phyloP scores from a whole-genome alignment of 2,888 invertebrate genomes.

The Leptinotarsa haldemani region DNA sequence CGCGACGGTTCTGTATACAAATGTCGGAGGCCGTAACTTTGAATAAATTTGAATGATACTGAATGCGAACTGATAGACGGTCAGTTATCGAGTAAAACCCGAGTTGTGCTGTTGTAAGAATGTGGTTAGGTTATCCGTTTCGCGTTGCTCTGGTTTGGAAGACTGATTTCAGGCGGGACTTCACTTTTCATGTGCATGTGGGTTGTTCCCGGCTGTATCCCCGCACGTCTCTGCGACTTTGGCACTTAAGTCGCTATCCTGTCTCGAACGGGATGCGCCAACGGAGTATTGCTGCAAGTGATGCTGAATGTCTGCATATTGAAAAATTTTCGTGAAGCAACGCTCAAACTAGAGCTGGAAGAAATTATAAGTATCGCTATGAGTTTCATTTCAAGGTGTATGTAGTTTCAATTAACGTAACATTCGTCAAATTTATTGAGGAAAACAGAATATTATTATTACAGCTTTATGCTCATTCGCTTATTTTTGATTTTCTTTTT shows the following conservation, averaged over 20 bases:
- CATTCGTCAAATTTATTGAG: too few relatives aligned
- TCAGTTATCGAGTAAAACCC: slow-evolving; percentile 23
- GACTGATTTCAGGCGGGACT: slow-evolving; percentile 32
- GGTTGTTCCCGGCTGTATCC: slow-evolving; percentile 10
- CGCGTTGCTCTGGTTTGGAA: slow-evolving; percentile 12
- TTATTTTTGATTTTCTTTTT: too few relatives aligned
- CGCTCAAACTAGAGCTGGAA: too few relatives aligned
- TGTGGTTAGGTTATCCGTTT: slow-evolving; percentile 18
- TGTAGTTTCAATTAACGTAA: too few relatives aligned
- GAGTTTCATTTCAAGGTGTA: too few relatives aligned
- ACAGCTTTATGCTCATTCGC: too few relatives aligned
- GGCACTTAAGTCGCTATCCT: slow-evolving; percentile 11
- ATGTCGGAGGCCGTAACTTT: slow-evolving; percentile 48
- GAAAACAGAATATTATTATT: too few relatives aligned
- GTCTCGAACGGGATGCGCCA: not conserved
- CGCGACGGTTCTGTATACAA: slow-evolving; percentile 62
- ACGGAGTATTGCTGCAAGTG: not conserved
- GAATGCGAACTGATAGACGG: slow-evolving; percentile 42
- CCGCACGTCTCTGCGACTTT: slow-evolving; percentile 19
- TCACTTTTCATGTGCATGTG: slow-evolving; percentile 13
- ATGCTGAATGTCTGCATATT: too few relatives aligned
- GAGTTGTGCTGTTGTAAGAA: slow-evolving; percentile 19
- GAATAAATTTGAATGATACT: slow-evolving; percentile 59
- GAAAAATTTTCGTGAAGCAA: not conserved
- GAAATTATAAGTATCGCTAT: too few relatives aligned